Evolutionary conservation across 2,113 vertebrate species (phyloP).

Genomic region (Dipodomys merriami): DNA sequence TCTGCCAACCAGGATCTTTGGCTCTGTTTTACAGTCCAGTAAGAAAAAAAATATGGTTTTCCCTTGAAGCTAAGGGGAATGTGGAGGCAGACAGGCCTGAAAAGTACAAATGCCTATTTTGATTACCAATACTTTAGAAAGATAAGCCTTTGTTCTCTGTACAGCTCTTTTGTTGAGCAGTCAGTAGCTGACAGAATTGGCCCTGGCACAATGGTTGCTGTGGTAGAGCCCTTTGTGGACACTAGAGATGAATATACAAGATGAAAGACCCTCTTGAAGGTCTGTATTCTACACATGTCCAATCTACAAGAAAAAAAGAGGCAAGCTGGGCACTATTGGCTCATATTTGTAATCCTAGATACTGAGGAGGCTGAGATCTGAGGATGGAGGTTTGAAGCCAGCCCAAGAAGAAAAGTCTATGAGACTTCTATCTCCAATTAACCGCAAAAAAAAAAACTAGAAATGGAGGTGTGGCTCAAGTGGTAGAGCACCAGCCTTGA

Average conservation of each 20-base stretch:
- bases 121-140: neutral
- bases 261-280: neutral
- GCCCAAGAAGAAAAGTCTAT: no score
- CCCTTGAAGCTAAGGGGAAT: neutral
- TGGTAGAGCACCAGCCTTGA: no score
- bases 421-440: no score
- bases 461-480: no score
- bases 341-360: no score
- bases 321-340: no score
- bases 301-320: neutral
- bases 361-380: no score
- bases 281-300: neutral
- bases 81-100: neutral
- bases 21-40: slow-evolving; percentile 43
- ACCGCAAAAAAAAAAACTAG: no score
- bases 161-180: neutral
- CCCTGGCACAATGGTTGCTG: neutral
- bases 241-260: neutral
- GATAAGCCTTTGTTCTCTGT: neutral
- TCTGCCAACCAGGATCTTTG: neutral
- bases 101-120: neutral
- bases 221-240: neutral
- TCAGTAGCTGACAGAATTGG: neutral
- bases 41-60: slow-evolving; percentile 11
- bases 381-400: no score